Evolutionary conservation across 2,888 invertebrate genomes (phyloP).

Genomic region (Sceliomorpha sp.): DNA sequence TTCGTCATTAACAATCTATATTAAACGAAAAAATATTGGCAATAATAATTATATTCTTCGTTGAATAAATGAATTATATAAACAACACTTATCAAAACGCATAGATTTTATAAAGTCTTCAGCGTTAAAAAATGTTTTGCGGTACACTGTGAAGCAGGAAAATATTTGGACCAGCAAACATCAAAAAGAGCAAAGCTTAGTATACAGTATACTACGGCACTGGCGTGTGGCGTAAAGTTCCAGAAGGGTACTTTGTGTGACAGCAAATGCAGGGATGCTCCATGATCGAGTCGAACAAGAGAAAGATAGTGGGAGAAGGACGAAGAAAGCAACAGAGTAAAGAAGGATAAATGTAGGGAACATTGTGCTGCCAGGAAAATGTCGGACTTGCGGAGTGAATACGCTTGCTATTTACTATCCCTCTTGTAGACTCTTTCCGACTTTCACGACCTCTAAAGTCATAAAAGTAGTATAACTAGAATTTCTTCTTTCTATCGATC

Average conservation of each 20-base stretch:
- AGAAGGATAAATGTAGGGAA: constrained; percentile 48
- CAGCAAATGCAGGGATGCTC: constrained; percentile 15
- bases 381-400: constrained; percentile 49
- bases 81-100: too few species aligned
- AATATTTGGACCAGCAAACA: constrained; percentile 30
- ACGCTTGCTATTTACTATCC: constrained; percentile 22
- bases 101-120: too few species aligned
- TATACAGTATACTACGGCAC: constrained; percentile 13
- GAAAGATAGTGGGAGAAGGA: constrained; percentile 28
- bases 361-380: constrained; percentile 53
- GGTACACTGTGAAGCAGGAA: constrained; percentile 22
- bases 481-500: constrained; percentile 18
- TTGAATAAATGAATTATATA: too few species aligned
- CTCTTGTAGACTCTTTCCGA: constrained; percentile 15
- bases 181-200: constrained; percentile 16
- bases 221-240: constrained; percentile 21
- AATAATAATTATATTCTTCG: too few species aligned
- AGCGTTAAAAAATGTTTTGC: constrained; percentile 1
- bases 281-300: constrained; percentile 20
- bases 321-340: constrained; percentile 27
- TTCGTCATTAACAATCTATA: too few species aligned
- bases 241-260: constrained; percentile 16
- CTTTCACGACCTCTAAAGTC: constrained; percentile 16
- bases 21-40: too few species aligned
- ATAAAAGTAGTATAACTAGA: constrained; percentile 24